A percentile compares a stretch with the other conserved stretches of the same genome.
These are phyloP conservation scores for Etheostoma cragini DNA, from an alignment of 2,113 vertebrate species.

Conservation along the genomic window DNA sequence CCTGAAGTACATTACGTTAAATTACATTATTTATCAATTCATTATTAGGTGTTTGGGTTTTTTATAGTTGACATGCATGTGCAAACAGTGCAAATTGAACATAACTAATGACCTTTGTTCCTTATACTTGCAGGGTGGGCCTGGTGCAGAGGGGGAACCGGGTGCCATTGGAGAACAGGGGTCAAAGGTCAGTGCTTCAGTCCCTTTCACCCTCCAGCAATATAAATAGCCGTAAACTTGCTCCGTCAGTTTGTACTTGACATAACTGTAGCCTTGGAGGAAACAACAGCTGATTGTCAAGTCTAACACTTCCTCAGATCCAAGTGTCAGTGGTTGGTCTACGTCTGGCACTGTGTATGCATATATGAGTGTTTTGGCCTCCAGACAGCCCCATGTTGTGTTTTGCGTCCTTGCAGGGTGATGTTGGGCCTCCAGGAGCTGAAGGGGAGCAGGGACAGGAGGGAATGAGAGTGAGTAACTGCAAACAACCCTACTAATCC, in stretches of 20 bases:
- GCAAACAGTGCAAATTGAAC: background rate
- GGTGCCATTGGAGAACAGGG: slow-evolving; percentile 92
- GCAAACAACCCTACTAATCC: slow-evolving; percentile 35
- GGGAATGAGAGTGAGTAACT: slow-evolving; percentile 88
- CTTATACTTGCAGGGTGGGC: slow-evolving; percentile 84
- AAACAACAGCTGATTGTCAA: slow-evolving; percentile 6
- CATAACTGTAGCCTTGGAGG: slow-evolving; percentile 3
- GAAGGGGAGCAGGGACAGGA: slow-evolving; percentile 88
- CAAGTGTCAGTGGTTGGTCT: background rate
- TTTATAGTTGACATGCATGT: background rate
- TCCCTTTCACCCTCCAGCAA: background rate
- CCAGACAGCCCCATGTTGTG: slow-evolving; percentile 39
- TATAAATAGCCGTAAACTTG: slow-evolving; percentile 9
- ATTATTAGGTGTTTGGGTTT: background rate
- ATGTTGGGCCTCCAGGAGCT: slow-evolving; percentile 83
- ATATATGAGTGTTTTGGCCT: slow-evolving; percentile 18
- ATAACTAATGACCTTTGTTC: background rate
- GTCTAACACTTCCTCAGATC: background rate
- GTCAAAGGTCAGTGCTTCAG: slow-evolving; percentile 84
- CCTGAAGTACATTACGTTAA: slow-evolving; percentile 85
- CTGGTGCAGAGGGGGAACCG: slow-evolving; percentile 90
- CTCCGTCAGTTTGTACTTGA: background rate
- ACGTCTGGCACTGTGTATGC: background rate
- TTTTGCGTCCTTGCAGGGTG: slow-evolving; percentile 84
- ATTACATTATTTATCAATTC: background rate